Base-by-base conservation (phyloP, 2,113 vertebrate genomes). In the Acanthisitta chloris region DNA sequence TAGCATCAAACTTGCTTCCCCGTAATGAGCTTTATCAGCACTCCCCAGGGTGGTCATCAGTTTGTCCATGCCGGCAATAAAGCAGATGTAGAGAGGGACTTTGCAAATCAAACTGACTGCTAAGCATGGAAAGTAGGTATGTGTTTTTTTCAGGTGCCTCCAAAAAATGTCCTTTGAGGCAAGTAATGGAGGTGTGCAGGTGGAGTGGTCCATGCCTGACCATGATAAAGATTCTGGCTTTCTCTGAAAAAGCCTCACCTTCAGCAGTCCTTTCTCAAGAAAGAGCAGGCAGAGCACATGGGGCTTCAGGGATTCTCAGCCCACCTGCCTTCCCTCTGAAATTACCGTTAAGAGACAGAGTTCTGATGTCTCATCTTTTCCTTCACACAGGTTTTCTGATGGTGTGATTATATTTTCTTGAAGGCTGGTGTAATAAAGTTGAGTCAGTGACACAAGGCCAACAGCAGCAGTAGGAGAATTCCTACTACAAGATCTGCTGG, bases 31-130 rank as follows among this genome's bases (percentile, higher is more conserved):
- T 82, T 6, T 79, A 71, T 55, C 2, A 5, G 43, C 33, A 20
- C 13, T 66, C 26, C 42, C 18, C 15, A 10, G 7, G 33, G 6
- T 48, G 29, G 13, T 17, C 17, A 11, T 46, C 0, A 0, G 4
- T 92, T 71, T 92, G 10, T 52, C 61, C 11, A 1, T 57, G 28
- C 26, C n/a, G 57, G 31, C 92, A 90, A 45, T 21, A 65, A 88
- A 72, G 67, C 31, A 59, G 36, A 1, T 19, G 26, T 40, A 38
- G 51, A 62, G 29, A 23, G 24, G 5, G 20, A 28, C 43, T 67
- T 84, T 24, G 57, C 33, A 64, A 80, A 88, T 55, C 38, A 28
- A 33, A 33, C 40, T 48, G 16, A 45, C 55, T 86, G 36, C 49
- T 18, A 42, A 55, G 58, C 16, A 7, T 40, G 16, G 26, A 17